Conservation (phyloP, 2,888 invertebrate genomes). For the Muscina levida region DNA sequence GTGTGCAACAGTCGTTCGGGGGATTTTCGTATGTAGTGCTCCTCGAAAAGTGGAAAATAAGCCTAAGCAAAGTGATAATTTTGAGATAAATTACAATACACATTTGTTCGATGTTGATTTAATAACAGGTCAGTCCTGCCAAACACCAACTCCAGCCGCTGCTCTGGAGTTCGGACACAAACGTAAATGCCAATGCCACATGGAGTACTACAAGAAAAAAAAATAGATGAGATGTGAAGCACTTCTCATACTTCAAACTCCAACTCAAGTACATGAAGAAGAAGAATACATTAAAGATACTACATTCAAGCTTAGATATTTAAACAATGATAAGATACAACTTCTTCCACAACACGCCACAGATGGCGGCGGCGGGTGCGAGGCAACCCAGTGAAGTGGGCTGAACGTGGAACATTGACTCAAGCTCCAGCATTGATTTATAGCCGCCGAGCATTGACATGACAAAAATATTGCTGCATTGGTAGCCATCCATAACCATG, state of each 20-base stretch:
- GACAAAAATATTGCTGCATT: conserved; percentile 63
- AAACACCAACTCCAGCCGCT: conserved; percentile 2
- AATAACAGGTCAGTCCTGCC: conserved; percentile 65
- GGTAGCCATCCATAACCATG: conserved; percentile 34
- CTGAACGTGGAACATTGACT: conserved; percentile 39
- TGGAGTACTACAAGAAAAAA: conserved; percentile 46
- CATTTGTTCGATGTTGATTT: conserved; percentile 67
- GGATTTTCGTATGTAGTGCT: no score
- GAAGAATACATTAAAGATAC: conserved; percentile 34
- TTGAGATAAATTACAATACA: conserved; percentile 65
- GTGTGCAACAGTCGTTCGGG: not conserved
- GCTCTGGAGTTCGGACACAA: not conserved
- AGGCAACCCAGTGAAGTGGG: conserved; percentile 46
- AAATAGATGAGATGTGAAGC: conserved; percentile 59
- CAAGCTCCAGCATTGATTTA: conserved; percentile 65
- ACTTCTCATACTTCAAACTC: conserved; percentile 29
- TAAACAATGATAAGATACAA: conserved; percentile 63
- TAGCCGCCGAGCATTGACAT: conserved; percentile 67
- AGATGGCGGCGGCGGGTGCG: not conserved
- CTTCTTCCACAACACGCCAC: not conserved
- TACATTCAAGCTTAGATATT: conserved; percentile 61
- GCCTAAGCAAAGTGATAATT: conserved; percentile 65
- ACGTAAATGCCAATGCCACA: conserved; percentile 33
- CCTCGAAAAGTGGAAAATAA: conserved; percentile 31
- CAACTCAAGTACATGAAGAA: conserved; percentile 15